phyloP scores from a whole-genome alignment of 2,888 invertebrate genomes.

The Patella ulyssiponensis region DNA sequence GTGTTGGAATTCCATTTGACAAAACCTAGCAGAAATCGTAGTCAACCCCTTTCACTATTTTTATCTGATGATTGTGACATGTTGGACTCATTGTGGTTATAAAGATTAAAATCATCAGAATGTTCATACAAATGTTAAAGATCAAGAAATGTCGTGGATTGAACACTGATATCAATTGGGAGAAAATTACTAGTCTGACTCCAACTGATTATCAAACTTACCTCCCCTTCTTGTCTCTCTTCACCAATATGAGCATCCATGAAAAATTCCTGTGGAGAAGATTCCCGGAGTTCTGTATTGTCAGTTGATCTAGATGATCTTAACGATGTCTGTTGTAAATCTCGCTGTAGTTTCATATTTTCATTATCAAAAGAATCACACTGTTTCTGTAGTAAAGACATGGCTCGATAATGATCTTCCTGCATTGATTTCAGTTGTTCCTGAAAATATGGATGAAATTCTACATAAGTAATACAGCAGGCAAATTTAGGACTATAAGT shows the following conservation, averaged over 20 bases:
- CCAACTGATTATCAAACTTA: conserved; percentile 22
- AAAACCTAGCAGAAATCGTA: no score
- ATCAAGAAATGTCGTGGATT: no score
- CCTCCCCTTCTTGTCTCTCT: conserved; percentile 68
- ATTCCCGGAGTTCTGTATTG: conserved; percentile 38
- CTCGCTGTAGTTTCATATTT: conserved; percentile 64
- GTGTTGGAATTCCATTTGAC: no score
- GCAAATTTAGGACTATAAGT: background rate
- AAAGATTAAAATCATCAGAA: no score
- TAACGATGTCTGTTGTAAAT: conserved; percentile 50
- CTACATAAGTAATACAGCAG: background rate
- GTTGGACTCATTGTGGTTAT: no score
- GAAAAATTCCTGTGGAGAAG: conserved; percentile 44
- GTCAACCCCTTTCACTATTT: no score
- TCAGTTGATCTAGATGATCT: conserved; percentile 45
- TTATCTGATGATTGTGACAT: no score
- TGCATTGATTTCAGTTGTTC: conserved; percentile 73
- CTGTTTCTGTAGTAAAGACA: conserved; percentile 72
- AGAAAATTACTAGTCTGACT: no score
- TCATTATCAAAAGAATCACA: conserved; percentile 71
- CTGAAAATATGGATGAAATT: conserved; percentile 55
- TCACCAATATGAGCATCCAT: conserved; percentile 55
- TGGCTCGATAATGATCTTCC: conserved; percentile 68
- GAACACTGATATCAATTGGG: no score
- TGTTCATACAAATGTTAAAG: no score